Evolutionary conservation across 1,140 invertebrate genomes (phyloP).

Genomic region (Hirudo medicinalis): DNA sequence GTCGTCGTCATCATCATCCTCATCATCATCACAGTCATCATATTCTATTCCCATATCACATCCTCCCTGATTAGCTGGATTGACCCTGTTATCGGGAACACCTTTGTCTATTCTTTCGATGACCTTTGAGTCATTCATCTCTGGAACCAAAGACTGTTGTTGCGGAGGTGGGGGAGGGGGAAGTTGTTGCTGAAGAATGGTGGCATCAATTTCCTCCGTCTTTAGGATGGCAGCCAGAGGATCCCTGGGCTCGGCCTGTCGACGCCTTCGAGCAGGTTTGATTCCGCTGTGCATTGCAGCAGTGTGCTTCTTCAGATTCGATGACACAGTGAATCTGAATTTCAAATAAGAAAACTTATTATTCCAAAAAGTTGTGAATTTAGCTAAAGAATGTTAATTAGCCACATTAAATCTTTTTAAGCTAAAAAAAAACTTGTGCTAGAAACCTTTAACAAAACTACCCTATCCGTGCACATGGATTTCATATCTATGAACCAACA

Average conservation of each 20-base stretch:
- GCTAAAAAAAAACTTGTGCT: too few relatives aligned
- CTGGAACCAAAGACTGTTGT: neutral
- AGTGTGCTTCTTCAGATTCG: constrained; percentile 16
- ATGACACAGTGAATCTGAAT: constrained; percentile 12
- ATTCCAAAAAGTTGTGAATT: too few relatives aligned
- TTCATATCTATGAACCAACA: too few relatives aligned
- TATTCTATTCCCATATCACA: neutral
- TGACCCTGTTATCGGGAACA: constrained; percentile 1
- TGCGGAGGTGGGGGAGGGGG: too few relatives aligned
- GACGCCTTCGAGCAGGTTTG: neutral
- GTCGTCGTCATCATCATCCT: neutral
- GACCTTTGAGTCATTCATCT: neutral
- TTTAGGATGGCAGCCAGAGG: constrained; percentile 3
- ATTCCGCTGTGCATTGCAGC: constrained; percentile 9
- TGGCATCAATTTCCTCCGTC: neutral
- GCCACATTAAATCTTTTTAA: too few relatives aligned
- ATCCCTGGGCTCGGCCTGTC: neutral
- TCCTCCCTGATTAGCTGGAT: neutral
- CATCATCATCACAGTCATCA: constrained; percentile 6
- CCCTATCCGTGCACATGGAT: too few relatives aligned
- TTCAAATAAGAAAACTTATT: too few relatives aligned
- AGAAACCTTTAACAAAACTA: too few relatives aligned
- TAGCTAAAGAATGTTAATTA: too few relatives aligned
- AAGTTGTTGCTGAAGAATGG: constrained; percentile 4
- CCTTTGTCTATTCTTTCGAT: neutral